These are phyloP conservation scores for Liparis tanakae DNA, from an alignment of 2,797 vertebrate genomes.

Conservation along the genomic window DNA sequence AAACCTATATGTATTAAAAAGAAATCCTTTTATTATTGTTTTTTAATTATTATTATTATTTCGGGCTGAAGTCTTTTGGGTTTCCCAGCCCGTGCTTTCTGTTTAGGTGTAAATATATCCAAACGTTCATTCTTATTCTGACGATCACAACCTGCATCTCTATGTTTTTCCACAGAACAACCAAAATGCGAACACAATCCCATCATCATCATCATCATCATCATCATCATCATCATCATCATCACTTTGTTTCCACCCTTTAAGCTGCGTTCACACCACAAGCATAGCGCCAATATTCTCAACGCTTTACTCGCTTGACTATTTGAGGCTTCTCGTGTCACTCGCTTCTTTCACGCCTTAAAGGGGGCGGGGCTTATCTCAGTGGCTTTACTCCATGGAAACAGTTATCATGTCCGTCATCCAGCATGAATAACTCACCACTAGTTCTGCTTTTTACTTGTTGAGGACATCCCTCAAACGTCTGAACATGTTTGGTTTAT, in stretches of 20 bases:
- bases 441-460: too few species aligned
- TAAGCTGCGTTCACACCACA: too few species aligned
- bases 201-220: slow-evolving; percentile 74
- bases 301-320: too few species aligned
- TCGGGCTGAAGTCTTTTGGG: slow-evolving; percentile 66
- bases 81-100: slow-evolving; percentile 83
- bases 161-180: slow-evolving; percentile 55
- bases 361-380: too few species aligned
- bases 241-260: slow-evolving; percentile 66
- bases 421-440: too few species aligned
- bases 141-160: slow-evolving; percentile 33
- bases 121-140: slow-evolving; percentile 71
- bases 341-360: too few species aligned
- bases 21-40: slow-evolving; percentile 88
- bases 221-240: slow-evolving; percentile 72
- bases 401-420: too few species aligned
- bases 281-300: too few species aligned
- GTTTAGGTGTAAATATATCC: slow-evolving; percentile 90
- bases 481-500: too few species aligned
- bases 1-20: slow-evolving; percentile 71
- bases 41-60: slow-evolving; percentile 74
- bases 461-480: too few species aligned
- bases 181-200: slow-evolving; percentile 77
- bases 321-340: too few species aligned
- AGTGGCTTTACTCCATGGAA: too few species aligned